Base-by-base conservation (phyloP, 2,113 vertebrate genomes). In the Forbesichthys papilliferus region DNA sequence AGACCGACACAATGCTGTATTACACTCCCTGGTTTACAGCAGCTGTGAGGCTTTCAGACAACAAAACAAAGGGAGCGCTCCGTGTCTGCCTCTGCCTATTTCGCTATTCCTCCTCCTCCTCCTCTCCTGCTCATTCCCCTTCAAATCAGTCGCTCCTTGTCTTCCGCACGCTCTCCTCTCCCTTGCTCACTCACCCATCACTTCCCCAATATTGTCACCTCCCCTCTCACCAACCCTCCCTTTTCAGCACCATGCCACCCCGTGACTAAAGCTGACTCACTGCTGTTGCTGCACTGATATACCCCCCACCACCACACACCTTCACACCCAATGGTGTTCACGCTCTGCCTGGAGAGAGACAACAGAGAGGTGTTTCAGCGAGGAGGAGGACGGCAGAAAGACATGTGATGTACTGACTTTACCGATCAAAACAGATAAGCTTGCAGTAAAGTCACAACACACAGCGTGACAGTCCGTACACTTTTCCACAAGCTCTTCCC, bases 41-140 rank as follows among this genome's bases (percentile, higher is more conserved):
- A 88, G 84, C 84, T 84, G 86, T 60, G 63, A 85, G 83, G 57
- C 12, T 74, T 85, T 84, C 82, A 88, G 74, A 78, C 57, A 64
- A 74, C 73, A 69, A 71, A 88, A 90, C 88, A 91, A 90, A 90
- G 73, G 76, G 75, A 82, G 79, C 87, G 86, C 85, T 87, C 84
- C 80, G 85, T 82, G 84, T 66, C 83, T 86, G 81, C 77, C 81
- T 82, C 87, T 42, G 18, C 69, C 78, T 73, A 63, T 75, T 70
- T 65, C 74, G 67, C 59, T 16, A 16, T 16, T 16, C 16, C 16
- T 73, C 48, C 69, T 33, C 33, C 71, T 83, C 68, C 63, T 83
- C 73, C 82, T 65, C 82, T 65, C 74, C 66, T 73, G 47, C 69
- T 33, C 33, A 69, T 83, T 66, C 63, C 82, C 73, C 82, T 65